Evolutionary conservation across 37 sponge, comb jelly and placozoan species (phyloP).

Genomic region (Agelas oroides): DNA sequence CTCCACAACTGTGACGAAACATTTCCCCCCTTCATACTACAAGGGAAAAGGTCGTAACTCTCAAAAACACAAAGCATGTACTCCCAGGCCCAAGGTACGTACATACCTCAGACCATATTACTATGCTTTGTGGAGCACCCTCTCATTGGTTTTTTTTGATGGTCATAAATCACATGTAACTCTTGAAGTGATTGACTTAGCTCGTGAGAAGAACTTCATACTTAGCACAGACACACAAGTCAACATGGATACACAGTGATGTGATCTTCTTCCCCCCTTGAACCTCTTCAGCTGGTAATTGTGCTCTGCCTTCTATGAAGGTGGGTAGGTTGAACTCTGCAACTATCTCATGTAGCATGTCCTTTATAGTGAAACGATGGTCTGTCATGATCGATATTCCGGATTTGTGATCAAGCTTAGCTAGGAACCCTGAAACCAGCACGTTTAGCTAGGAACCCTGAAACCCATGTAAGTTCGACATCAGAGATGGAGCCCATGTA

Average conservation of each 20-base stretch:
- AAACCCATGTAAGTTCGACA: constrained; percentile 16
- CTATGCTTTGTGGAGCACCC: constrained; percentile 15
- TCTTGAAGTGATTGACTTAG: constrained; percentile 12
- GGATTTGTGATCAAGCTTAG: no score
- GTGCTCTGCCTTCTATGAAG: not conserved
- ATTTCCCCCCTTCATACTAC: constrained; percentile 4
- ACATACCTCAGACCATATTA: constrained; percentile 23
- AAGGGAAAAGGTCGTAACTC: constrained; percentile 3
- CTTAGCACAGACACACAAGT: no score
- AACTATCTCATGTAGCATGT: constrained; percentile 18
- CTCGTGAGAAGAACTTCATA: constrained; percentile 19
- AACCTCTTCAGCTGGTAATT: constrained; percentile 33
- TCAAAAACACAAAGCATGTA: constrained; percentile 3
- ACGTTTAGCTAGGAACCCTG: constrained; percentile 19
- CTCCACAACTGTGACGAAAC: constrained; percentile 37
- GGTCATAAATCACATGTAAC: constrained; percentile 28
- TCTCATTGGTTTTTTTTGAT: constrained; percentile 20
- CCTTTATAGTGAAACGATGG: constrained; percentile 46
- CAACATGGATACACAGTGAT: constrained; percentile 57
- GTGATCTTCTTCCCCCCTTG: constrained; percentile 22
- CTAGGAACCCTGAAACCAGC: no score
- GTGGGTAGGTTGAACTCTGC: constrained; percentile 50
- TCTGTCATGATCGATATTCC: constrained; percentile 43
- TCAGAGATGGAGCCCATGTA: constrained; percentile 51
- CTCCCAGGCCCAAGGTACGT: no score